Evolutionary conservation across 1,140 invertebrate species (phyloP).

Genomic region (Listronotus bonariensis): DNA sequence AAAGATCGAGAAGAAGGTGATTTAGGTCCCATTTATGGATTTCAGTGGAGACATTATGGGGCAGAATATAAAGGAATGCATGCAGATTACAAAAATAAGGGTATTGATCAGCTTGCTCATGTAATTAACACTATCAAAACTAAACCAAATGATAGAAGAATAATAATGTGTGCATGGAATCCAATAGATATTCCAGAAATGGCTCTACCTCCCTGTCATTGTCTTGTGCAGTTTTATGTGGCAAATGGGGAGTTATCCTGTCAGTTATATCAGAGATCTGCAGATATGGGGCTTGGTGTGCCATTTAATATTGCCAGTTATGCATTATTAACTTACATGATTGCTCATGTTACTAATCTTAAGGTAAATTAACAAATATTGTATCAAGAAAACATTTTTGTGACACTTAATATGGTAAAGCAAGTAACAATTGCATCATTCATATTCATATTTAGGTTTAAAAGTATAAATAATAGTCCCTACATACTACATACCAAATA

Average conservation of each 20-base stretch:
- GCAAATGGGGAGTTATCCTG: slow-evolving; percentile 82
- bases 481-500: no score
- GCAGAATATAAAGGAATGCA: slow-evolving; percentile 87
- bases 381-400: no score
- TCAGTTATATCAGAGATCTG: slow-evolving; percentile 95
- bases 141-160: slow-evolving; percentile 84
- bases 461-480: no score
- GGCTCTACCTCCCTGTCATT: slow-evolving; percentile 96
- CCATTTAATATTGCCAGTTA: slow-evolving; percentile 99
- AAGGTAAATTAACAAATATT: slow-evolving; percentile 60
- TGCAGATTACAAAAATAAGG: slow-evolving; percentile 84
- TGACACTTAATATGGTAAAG: no score
- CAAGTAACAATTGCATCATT: no score
- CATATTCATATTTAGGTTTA: no score
- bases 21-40: slow-evolving; percentile 97
- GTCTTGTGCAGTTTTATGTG: slow-evolving; percentile 94
- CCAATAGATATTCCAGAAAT: slow-evolving; percentile 86
- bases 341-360: slow-evolving; percentile 90
- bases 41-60: slow-evolving; percentile 99
- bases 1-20: slow-evolving; percentile 90
- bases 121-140: slow-evolving; percentile 85
- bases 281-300: slow-evolving; percentile 97
- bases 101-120: slow-evolving; percentile 89
- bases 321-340: slow-evolving; percentile 92
- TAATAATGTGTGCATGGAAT: slow-evolving; percentile 97